A percentile compares a stretch with the other conserved stretches of the same genome.
Evolutionary conservation across 2,888 invertebrate genomes (phyloP).

Genomic region (Sepioteuthis lessoniana): DNA sequence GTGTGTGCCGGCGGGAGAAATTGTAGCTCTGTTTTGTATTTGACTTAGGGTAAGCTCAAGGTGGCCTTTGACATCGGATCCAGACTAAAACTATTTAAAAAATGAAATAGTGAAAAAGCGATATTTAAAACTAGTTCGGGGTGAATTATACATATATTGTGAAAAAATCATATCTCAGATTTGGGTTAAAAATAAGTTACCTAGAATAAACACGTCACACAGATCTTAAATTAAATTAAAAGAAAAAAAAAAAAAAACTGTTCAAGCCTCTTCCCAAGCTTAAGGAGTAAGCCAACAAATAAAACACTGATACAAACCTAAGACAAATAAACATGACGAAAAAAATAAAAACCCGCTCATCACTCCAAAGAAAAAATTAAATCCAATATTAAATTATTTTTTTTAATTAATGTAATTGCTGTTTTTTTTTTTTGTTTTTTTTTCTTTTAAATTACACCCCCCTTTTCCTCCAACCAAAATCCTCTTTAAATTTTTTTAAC

Average conservation of each 20-base stretch:
- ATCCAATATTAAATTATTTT: slow-evolving; percentile 33
- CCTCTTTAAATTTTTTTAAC: background rate
- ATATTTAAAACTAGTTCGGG: background rate
- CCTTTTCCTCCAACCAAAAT: background rate
- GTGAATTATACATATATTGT: background rate
- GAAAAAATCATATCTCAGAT: background rate
- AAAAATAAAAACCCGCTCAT: background rate
- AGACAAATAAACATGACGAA: background rate
- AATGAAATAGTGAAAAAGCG: background rate
- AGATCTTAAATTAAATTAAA: too few relatives aligned
- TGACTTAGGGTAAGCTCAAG: background rate
- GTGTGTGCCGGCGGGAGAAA: background rate
- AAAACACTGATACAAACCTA: background rate
- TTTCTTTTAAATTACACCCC: background rate
- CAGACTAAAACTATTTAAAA: background rate
- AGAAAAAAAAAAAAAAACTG: background rate
- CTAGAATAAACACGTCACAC: background rate
- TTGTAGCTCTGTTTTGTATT: background rate
- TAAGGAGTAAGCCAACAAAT: background rate
- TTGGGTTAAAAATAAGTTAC: background rate
- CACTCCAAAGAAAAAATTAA: background rate
- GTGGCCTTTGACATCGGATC: slow-evolving; percentile 2
- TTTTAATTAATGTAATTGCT: too few relatives aligned
- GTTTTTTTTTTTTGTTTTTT: too few relatives aligned
- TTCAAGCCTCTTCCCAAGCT: background rate